Evolutionary conservation across 2,888 invertebrate genomes (phyloP).

Genomic region (Caradrina clavipalpis): DNA sequence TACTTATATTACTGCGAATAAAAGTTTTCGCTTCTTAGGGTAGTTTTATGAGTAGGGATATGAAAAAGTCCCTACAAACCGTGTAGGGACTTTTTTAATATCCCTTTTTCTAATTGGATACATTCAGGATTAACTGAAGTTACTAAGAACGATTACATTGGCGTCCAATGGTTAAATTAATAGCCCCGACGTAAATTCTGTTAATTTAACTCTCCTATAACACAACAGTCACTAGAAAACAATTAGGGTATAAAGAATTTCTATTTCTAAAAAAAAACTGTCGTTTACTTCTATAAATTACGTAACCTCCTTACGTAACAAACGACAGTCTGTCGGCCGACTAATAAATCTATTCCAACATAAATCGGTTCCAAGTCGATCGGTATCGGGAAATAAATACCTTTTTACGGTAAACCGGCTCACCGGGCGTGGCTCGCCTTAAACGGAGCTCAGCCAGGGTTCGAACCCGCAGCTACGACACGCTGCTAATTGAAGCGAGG

Average conservation of each 20-base stretch:
- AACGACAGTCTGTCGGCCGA: constrained; percentile 14
- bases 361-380: constrained; percentile 58
- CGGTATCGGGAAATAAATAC: constrained; percentile 63
- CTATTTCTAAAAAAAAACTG: not conserved
- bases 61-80: not conserved
- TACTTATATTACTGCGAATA: not conserved
- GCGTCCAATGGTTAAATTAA: too few relatives aligned
- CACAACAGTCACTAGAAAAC: too few relatives aligned
- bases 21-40: not conserved
- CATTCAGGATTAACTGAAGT: too few relatives aligned
- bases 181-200: too few relatives aligned
- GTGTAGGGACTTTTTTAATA: too few relatives aligned
- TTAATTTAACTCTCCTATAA: too few relatives aligned
- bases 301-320: constrained; percentile 25
- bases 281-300: not conserved
- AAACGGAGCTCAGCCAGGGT: constrained; percentile 18
- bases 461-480: constrained; percentile 24
- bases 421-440: constrained; percentile 40
- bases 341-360: constrained; percentile 51
- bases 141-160: too few relatives aligned
- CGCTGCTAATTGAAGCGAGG: constrained; percentile 32
- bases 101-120: too few relatives aligned
- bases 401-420: constrained; percentile 50
- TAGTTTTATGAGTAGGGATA: not conserved
- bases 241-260: too few relatives aligned